Evolutionary conservation across 1,140 invertebrate genomes (phyloP).

Genomic region (Habropoda laboriosa): DNA sequence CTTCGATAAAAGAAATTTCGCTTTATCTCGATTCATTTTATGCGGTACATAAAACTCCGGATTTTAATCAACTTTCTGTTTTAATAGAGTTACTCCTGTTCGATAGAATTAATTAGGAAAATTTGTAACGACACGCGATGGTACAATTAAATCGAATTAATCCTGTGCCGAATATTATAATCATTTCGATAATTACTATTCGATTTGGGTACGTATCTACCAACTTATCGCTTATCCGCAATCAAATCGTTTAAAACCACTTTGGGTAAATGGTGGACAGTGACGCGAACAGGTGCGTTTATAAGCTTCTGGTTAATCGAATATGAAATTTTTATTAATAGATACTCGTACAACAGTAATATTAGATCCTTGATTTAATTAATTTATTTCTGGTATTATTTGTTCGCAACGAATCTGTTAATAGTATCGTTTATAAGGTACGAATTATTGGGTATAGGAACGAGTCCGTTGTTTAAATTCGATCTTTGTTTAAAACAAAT

Average conservation of each 20-base stretch:
- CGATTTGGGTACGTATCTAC: neutral
- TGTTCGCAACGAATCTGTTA: no score
- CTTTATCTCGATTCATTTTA: neutral
- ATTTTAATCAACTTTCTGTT: no score
- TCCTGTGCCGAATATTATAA: neutral
- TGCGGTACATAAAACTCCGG: neutral
- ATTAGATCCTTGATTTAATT: no score
- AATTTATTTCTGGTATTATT: no score
- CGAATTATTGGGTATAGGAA: no score
- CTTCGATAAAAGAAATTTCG: neutral
- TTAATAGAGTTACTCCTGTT: neutral
- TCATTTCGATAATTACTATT: no score
- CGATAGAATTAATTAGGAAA: neutral
- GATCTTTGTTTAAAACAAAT: no score
- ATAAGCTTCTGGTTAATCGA: neutral
- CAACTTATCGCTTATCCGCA: neutral
- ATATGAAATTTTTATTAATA: neutral
- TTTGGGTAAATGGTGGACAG: neutral
- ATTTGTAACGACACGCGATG: neutral
- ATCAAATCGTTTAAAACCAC: neutral
- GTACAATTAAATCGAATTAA: constrained; percentile 5
- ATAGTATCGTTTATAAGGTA: no score
- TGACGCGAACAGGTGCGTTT: neutral
- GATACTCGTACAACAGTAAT: no score
- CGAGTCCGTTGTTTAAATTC: no score